Percentiles rank a stretch among this genome's conserved stretches.
phyloP scores from a whole-genome alignment of 2,113 vertebrate genomes.

The Struthidea cinerea region DNA sequence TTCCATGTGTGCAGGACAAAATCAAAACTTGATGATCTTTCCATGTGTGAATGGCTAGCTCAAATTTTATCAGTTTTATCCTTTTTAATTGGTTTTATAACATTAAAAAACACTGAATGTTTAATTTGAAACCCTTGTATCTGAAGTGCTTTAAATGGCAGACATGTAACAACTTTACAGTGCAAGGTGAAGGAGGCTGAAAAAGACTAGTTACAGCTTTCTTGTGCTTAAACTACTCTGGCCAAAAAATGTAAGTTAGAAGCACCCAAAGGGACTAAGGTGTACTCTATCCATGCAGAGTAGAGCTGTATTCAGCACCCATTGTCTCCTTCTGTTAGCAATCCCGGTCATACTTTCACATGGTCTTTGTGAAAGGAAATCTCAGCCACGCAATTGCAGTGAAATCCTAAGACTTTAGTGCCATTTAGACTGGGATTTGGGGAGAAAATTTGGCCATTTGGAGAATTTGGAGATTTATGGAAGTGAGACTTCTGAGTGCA shows the following conservation, averaged over 20 bases:
- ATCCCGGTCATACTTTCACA: background rate
- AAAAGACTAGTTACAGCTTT: background rate
- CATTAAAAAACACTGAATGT: background rate
- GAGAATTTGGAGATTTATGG: background rate
- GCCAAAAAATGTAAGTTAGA: background rate
- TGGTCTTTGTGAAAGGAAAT: background rate
- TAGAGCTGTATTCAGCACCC: background rate
- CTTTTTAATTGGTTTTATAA: background rate
- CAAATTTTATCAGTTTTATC: background rate
- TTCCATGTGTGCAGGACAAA: slow-evolving; percentile 1
- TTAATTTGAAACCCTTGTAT: background rate
- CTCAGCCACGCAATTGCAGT: background rate
- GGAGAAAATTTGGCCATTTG: background rate
- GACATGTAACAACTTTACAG: background rate
- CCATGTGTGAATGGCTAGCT: background rate
- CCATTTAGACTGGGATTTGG: background rate
- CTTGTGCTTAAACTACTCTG: background rate
- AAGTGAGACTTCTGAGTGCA: background rate
- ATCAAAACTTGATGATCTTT: background rate
- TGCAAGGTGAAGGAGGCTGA: background rate
- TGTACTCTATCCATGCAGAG: background rate
- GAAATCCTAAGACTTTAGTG: background rate
- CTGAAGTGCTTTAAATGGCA: background rate
- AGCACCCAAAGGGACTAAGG: background rate
- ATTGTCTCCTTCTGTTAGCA: background rate